Conservation (phyloP, 92 coral and sea anemone species). For the Porites divaricata region DNA sequence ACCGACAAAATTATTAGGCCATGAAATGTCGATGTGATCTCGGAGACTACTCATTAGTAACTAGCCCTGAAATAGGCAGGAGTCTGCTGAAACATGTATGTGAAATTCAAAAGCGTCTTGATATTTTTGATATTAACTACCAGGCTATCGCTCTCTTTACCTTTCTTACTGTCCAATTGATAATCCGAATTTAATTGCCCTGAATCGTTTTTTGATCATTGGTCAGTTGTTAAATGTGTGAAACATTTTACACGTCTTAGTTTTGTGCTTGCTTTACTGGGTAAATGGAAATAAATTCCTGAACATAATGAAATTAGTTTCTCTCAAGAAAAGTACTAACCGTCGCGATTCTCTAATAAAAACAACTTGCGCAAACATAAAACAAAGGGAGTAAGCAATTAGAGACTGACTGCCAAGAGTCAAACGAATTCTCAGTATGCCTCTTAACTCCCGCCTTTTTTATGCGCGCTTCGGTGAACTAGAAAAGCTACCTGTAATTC, state of each 20-base stretch:
- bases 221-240: not conserved
- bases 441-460: not conserved
- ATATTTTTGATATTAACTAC: too few species aligned
- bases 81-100: too few species aligned
- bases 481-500: slow-evolving; percentile 32
- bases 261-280: not conserved
- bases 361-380: too few species aligned
- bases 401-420: not conserved
- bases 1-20: too few species aligned
- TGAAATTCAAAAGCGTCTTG: too few species aligned
- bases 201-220: not conserved
- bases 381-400: not conserved
- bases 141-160: too few species aligned
- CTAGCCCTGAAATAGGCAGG: too few species aligned
- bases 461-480: slow-evolving; percentile 24
- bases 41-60: too few species aligned
- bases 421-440: not conserved
- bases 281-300: not conserved
- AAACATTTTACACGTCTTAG: not conserved
- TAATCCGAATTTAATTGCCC: not conserved
- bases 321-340: not conserved
- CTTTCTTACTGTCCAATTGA: not conserved
- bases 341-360: too few species aligned
- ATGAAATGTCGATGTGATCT: too few species aligned
- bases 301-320: not conserved